Percentiles rank a stretch among this genome's conserved stretches.
These are phyloP conservation scores for Chromobotia macracanthus DNA, from an alignment of 2,797 vertebrate genomes.

Conservation along the genomic window DNA sequence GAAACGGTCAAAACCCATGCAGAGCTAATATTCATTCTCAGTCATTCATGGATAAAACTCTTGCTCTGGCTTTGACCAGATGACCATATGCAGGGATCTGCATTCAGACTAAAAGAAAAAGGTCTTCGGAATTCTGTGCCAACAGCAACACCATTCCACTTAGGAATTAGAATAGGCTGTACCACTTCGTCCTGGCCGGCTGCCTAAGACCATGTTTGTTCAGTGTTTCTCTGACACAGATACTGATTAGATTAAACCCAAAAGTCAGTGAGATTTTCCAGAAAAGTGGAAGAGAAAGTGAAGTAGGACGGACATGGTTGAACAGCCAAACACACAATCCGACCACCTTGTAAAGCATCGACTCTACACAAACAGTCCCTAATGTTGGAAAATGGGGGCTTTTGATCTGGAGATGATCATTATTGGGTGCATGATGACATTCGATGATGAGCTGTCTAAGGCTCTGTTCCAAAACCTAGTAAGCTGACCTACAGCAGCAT, in stretches of 20 bases:
- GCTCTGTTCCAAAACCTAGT: conserved; percentile 5
- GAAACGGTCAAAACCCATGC: conserved; percentile 61
- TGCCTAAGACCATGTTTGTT: conserved; percentile 51
- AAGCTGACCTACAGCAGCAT: not conserved
- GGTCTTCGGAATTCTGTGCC: conserved; percentile 64
- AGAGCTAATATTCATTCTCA: conserved; percentile 65
- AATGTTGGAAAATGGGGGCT: conserved; percentile 25
- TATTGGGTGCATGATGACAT: conserved; percentile 30
- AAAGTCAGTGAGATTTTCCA: conserved; percentile 60
- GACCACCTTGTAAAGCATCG: conserved; percentile 7
- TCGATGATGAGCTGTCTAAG: not conserved
- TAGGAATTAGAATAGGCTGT: conserved; percentile 62
- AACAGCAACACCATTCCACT: conserved; percentile 73
- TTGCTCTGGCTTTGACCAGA: conserved; percentile 63
- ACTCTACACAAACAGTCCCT: conserved; percentile 3
- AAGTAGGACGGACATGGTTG: conserved; percentile 32
- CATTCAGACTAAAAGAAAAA: conserved; percentile 59
- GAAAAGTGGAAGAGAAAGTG: conserved; percentile 50
- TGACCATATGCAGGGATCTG: conserved; percentile 61
- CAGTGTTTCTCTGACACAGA: conserved; percentile 55
- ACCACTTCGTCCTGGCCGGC: conserved; percentile 43
- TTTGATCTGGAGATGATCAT: conserved; percentile 14
- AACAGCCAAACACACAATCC: conserved; percentile 21
- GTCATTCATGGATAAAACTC: conserved; percentile 69
- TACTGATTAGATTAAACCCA: conserved; percentile 61